Evolutionary conservation across 2,888 invertebrate genomes (phyloP), one percentile per base, ranked within the genome.

Genomic region (Agelastica alni): DNA sequence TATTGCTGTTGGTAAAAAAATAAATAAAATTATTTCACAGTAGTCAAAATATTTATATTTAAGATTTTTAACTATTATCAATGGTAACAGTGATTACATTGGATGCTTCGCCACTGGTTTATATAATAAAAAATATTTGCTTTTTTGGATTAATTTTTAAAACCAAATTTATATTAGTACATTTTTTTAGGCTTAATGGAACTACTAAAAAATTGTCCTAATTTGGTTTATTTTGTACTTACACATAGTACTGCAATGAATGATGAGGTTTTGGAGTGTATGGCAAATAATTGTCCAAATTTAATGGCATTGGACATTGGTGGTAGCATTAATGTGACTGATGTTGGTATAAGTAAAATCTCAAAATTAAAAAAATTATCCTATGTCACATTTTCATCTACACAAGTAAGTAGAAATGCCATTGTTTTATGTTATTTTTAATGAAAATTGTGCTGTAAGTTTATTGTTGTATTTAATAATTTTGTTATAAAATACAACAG

Each of bases 191-290:
- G 68, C 30, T 62, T 77, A 37, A 41, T 68, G 14, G 56, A 64
- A 18, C 62, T 74, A 17, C 60, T 76, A 18, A 63, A 66, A 28
- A 59, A 66, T 41, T 62, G 72, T 10, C 54, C 61, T 37, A 60
- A 67, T 30, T 57, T 77, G 44, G 42, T 61, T 37, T 47, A 62
- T 12, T 56, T 78, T 20, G 62, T 67, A 49, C 53, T 75, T 10
- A 58, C 63, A 13, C 62, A 71, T 47, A 75, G 75, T 57, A 53
- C 54, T 52, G 67, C 76, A 47, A 78, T 86, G 13, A 79, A 77
- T 0, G 81, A 86, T 63, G 71, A 76, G 1, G 79, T 84, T 14
- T 52, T 86, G 54, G 77, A 78, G 61, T 76, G 74, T 39, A 67
- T 86, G 4, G 78, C 80, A 0, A 75, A 76, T 56, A 70, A 75